These are phyloP conservation scores for Drosophila austrosaltans DNA, from an alignment of 2,888 invertebrate species.

Conservation along the genomic window DNA sequence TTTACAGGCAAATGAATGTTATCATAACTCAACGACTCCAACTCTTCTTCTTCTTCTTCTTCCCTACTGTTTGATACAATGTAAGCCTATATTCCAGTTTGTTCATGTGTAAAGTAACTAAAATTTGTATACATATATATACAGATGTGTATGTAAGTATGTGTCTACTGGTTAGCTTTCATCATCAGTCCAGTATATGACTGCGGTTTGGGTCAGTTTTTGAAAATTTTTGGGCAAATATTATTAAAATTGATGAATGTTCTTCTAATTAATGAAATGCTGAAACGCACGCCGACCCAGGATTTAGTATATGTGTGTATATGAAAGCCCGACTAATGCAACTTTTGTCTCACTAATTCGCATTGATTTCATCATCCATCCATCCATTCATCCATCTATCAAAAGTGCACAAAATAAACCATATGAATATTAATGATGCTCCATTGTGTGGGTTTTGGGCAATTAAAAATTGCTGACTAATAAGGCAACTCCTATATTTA, in stretches of 20 bases:
- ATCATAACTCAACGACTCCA: slow-evolving; percentile 65
- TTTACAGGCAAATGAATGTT: slow-evolving; percentile 78
- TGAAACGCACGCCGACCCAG: slow-evolving; percentile 13
- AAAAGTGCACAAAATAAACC: slow-evolving; percentile 9
- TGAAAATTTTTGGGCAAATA: slow-evolving; percentile 56
- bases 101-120: slow-evolving; percentile 57
- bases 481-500: slow-evolving; percentile 24
- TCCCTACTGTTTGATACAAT: neutral
- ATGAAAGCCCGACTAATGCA: slow-evolving; percentile 50
- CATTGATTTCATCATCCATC: slow-evolving; percentile 54
- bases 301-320: neutral
- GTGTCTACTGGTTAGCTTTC: slow-evolving; percentile 12
- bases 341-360: slow-evolving; percentile 64
- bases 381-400: slow-evolving; percentile 13
- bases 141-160: neutral
- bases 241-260: slow-evolving; percentile 83
- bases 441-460: slow-evolving; percentile 48
- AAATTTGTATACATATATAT: slow-evolving; percentile 28
- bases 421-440: slow-evolving; percentile 71
- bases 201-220: slow-evolving; percentile 34
- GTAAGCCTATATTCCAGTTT: slow-evolving; percentile 43
- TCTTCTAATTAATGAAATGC: slow-evolving; percentile 79
- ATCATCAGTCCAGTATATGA: slow-evolving; percentile 7
- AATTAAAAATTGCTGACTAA: slow-evolving; percentile 37
- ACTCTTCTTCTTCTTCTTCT: neutral